Evolutionary conservation across 1,140 invertebrate species (phyloP), one percentile per base, ranked within the genome.

Genomic region (Bradynema listronoti): DNA sequence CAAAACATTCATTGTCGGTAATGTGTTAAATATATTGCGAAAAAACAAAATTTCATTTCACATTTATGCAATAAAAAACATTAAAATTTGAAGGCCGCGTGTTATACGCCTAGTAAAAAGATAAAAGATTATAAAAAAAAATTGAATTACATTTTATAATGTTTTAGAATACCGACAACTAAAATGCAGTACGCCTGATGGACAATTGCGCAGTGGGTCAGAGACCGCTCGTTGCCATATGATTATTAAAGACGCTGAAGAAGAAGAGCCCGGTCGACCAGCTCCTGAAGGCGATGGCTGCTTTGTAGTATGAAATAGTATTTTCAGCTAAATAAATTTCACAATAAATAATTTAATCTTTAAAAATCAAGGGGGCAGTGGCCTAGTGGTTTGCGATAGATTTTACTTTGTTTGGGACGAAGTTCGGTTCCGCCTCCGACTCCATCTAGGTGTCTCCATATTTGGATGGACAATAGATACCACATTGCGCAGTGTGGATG

Each of bases 271-370:
- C 7, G 73, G 73, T 29, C 49, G 73, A 27, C 72, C 72, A 14
- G 75, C 77, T 14, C 66, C 73, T 16, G 77, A 73, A 45, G 76
- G 76, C 32, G 68, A 77, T 59, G 73, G 73, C n/a, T 78, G 76
- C 56, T 75, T 73, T 39, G 56, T 29, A 19, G 65, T 69, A 47
- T 24, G 9, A 53, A 42, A 42, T 11, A 19, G 9, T n/a, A 22
- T 22, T 49, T 11, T 9, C n/a, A 42, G n/a, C 9, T 14, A 19
- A 39, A 39, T 39, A 14, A 39, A 19, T 14, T 19, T 39, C 36
- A 39, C 14, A 39, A 39, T 39, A 39, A 14, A 39, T 19, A 14
- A 19, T 14, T 39, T 19, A 39, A 14, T 14, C 36, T 39, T 19
- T 14, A 19, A 39, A 39, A 14, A 14, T 14, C 36, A 39, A 39